A percentile compares a stretch with the other conserved stretches of the same genome.
Evolutionary conservation across 2,888 invertebrate species (phyloP).

Genomic region (Omphaloscelis lunosa): DNA sequence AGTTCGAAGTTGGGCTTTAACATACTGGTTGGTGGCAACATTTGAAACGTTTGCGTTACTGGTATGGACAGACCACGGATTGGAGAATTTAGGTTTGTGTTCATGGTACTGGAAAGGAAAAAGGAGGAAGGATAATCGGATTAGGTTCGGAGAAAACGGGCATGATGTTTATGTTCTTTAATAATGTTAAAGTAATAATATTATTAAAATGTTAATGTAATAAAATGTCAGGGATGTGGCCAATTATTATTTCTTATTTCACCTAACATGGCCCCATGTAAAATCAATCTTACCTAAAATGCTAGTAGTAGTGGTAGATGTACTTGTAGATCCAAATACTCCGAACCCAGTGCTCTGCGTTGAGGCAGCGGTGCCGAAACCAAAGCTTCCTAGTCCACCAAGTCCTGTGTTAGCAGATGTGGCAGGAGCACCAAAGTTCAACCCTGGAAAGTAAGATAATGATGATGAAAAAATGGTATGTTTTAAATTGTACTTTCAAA

Average conservation of each 20-base stretch:
- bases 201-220: too few species aligned
- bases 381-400: constrained; percentile 83
- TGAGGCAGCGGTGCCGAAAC: constrained; percentile 77
- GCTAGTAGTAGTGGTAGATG: constrained; percentile 77
- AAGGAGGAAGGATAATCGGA: background rate
- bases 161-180: background rate
- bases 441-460: constrained; percentile 59
- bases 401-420: constrained; percentile 79
- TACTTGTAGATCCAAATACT: constrained; percentile 74
- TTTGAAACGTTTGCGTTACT: constrained; percentile 82
- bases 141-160: background rate
- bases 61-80: constrained; percentile 71
- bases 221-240: background rate
- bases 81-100: constrained; percentile 48
- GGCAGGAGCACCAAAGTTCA: constrained; percentile 75
- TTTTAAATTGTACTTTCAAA: background rate
- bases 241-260: background rate
- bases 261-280: background rate
- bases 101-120: constrained; percentile 57
- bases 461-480: background rate
- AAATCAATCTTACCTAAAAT: constrained; percentile 79
- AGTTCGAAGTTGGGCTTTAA: constrained; percentile 59
- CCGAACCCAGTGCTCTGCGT: constrained; percentile 76
- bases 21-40: constrained; percentile 70
- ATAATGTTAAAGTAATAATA: too few species aligned